Conservation (phyloP, 2,797 vertebrate species). For the Acrossocheilus wenchowensis region DNA sequence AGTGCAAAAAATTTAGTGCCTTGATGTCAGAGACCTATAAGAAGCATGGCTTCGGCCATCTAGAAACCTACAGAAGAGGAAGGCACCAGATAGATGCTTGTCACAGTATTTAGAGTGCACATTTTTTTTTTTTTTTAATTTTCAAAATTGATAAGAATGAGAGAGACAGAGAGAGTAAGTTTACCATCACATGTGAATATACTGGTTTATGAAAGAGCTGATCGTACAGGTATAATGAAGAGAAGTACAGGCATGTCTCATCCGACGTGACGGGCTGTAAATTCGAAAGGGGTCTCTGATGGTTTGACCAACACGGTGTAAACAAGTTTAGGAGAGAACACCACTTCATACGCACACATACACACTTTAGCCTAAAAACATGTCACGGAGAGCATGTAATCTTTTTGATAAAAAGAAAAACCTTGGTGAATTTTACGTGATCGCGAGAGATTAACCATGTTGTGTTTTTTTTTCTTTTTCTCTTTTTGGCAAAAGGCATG, state of each 20-base stretch:
- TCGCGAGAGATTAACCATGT: background rate
- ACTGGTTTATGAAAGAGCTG: conserved; percentile 30
- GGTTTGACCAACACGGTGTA: conserved; percentile 27
- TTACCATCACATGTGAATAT: conserved; percentile 30
- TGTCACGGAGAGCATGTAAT: background rate
- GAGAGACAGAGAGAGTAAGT: conserved; percentile 55
- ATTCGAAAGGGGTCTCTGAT: background rate
- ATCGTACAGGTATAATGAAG: conserved; percentile 12
- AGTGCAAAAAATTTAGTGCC: conserved; percentile 74
- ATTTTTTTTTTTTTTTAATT: conserved; percentile 8
- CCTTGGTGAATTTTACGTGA: background rate
- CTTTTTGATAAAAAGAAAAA: background rate
- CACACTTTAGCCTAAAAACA: conserved; percentile 1
- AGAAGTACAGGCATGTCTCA: conserved; percentile 25
- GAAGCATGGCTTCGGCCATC: conserved; percentile 68
- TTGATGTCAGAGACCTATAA: conserved; percentile 72
- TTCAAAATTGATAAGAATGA: conserved; percentile 61
- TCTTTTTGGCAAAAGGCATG: conserved; percentile 54
- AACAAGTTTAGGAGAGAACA: conserved; percentile 1
- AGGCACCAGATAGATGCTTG: conserved; percentile 62
- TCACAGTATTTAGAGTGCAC: conserved; percentile 70
- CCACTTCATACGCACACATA: background rate
- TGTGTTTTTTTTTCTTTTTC: background rate
- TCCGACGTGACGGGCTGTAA: background rate
- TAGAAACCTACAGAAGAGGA: conserved; percentile 64